Evolutionary conservation across 2,113 vertebrate genomes (phyloP).

Genomic region (Chrysemys picta): DNA sequence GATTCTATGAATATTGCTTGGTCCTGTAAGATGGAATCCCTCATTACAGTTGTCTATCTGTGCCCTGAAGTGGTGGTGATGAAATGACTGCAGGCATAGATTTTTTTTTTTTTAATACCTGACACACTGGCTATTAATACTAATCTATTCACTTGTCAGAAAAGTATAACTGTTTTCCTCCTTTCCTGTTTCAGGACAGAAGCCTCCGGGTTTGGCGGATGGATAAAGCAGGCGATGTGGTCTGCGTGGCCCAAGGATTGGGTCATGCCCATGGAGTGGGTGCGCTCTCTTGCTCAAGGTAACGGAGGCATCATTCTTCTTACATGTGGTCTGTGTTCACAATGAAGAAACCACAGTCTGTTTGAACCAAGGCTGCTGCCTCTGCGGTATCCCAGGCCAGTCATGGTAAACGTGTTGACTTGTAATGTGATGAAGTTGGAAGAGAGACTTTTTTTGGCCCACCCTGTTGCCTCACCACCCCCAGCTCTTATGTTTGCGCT

Average conservation of each 20-base stretch:
- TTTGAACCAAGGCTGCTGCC: neutral
- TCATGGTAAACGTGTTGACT: neutral
- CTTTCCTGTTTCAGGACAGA: slow-evolving; percentile 82
- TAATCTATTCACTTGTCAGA: fast-evolving
- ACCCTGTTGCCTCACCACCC: neutral
- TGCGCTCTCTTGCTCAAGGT: slow-evolving; percentile 92
- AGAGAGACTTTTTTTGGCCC: neutral
- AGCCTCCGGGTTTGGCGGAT: slow-evolving; percentile 91
- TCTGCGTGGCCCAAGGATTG: slow-evolving; percentile 87
- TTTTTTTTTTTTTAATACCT: fast-evolving
- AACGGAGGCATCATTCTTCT: neutral
- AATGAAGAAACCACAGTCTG: neutral
- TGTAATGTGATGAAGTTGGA: fast-evolving
- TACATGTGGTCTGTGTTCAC: neutral
- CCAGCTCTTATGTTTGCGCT: neutral
- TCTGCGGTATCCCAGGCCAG: neutral
- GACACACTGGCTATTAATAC: fast-evolving
- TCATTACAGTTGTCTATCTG: neutral
- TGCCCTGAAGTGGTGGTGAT: neutral
- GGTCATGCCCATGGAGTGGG: slow-evolving; percentile 90
- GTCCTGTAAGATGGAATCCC: neutral
- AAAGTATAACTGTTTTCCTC: fast-evolving
- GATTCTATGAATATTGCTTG: neutral
- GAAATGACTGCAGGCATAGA: fast-evolving
- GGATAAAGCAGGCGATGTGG: slow-evolving; percentile 81